These are phyloP conservation scores for Oxyteleia sp. DNA, from an alignment of 2,888 invertebrate species.

Conservation along the genomic window DNA sequence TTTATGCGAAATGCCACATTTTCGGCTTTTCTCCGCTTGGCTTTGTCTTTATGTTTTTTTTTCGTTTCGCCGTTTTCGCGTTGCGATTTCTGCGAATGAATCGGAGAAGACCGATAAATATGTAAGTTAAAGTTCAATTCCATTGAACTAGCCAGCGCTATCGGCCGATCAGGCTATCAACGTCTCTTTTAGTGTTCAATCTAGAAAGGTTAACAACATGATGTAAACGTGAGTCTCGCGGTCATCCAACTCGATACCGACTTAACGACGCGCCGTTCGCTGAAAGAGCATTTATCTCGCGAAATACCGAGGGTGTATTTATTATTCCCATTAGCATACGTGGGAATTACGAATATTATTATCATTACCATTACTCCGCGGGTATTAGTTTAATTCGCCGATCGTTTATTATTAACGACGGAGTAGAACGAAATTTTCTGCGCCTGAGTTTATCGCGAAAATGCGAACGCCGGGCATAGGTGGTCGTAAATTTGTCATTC, in stretches of 20 bases:
- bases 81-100: slow-evolving; percentile 28
- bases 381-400: slow-evolving; percentile 48
- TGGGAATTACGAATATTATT: slow-evolving; percentile 61
- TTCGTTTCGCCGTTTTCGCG: slow-evolving; percentile 31
- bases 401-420: slow-evolving; percentile 32
- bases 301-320: slow-evolving; percentile 60
- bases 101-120: slow-evolving; percentile 47
- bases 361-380: slow-evolving; percentile 23
- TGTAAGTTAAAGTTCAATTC: slow-evolving; percentile 72
- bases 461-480: slow-evolving; percentile 9
- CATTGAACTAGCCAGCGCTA: slow-evolving; percentile 62
- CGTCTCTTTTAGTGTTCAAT: slow-evolving; percentile 75
- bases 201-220: slow-evolving; percentile 76
- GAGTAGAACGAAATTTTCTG: slow-evolving; percentile 25
- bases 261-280: slow-evolving; percentile 67
- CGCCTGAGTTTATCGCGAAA: slow-evolving; percentile 22
- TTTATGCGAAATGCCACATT: slow-evolving; percentile 18
- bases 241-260: slow-evolving; percentile 72
- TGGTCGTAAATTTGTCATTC: slow-evolving; percentile 50
- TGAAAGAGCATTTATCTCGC: slow-evolving; percentile 61
- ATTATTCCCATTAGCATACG: slow-evolving; percentile 53
- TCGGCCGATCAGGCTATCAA: slow-evolving; percentile 73
- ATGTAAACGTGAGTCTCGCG: slow-evolving; percentile 72
- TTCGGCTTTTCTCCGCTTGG: slow-evolving; percentile 18
- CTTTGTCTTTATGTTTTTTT: too few species aligned